Percentiles rank a stretch among this genome's conserved stretches.
Conservation (phyloP, 2,888 invertebrate species). For the Acleris literana region DNA sequence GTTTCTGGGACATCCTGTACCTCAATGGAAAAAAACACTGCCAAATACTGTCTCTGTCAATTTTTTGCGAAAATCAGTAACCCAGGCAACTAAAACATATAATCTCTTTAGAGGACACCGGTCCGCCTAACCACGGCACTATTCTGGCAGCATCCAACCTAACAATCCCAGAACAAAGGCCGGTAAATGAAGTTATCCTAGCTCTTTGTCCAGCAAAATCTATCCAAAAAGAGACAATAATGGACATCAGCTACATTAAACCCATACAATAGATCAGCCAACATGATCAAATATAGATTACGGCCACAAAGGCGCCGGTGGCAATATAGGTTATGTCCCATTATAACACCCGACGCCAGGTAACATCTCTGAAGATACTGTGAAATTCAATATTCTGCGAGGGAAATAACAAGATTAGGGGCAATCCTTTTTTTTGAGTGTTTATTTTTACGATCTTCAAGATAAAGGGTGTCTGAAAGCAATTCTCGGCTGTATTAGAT, state of each 20-base stretch:
- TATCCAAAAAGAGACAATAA: slow-evolving; percentile 7
- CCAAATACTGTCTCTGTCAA: too few species aligned
- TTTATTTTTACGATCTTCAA: background rate
- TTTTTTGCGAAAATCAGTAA: too few species aligned
- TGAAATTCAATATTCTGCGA: slow-evolving; percentile 16
- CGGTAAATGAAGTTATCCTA: background rate
- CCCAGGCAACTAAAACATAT: too few species aligned
- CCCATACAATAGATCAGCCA: slow-evolving; percentile 6
- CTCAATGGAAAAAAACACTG: too few species aligned
- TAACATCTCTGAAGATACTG: slow-evolving; percentile 18
- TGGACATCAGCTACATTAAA: slow-evolving; percentile 14
- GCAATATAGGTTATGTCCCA: slow-evolving; percentile 19
- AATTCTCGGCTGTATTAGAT: background rate
- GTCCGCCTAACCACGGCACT: background rate
- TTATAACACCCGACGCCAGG: slow-evolving; percentile 8
- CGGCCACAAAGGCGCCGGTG: slow-evolving; percentile 5
- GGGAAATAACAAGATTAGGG: slow-evolving; percentile 18
- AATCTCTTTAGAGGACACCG: background rate
- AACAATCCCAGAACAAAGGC: background rate
- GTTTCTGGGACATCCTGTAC: too few species aligned
- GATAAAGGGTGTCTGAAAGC: background rate
- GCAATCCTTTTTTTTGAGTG: slow-evolving; percentile 3
- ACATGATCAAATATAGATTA: slow-evolving; percentile 17
- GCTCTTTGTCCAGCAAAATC: slow-evolving; percentile 1
- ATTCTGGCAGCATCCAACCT: background rate